Base-by-base conservation (phyloP, 2,113 vertebrate genomes). In the Boleophthalmus pectinirostris region DNA sequence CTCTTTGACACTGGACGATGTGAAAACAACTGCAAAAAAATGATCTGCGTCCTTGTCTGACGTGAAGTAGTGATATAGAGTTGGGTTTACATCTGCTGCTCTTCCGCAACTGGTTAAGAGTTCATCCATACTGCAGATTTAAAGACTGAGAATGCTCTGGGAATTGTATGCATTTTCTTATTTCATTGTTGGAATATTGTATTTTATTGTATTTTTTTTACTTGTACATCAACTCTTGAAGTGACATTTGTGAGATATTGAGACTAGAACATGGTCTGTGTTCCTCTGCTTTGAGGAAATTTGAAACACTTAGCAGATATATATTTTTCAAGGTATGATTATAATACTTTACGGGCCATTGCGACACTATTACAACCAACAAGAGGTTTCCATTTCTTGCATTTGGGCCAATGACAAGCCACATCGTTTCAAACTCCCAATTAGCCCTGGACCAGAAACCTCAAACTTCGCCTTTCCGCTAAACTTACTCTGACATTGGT, bases 351-450 rank as follows among this genome's bases (percentile, higher is more conserved):
- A 12, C 5, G 11, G 53, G 69, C 53, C 69, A 78, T 53, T 71
- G 58, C 45, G 25, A 69, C 54, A 72, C 51, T 0, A 38, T 51
- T 43, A 38, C 20, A 21, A 33, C 13, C 35, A 46, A 61, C 12
- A 43, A 70, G 38, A 49, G 69, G 8, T 65, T 79, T 68, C 68
- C 66, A 72, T 69, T 68, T 29, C 67, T 68, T 73, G 18, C 54
- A 74, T 71, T 66, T 47, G 11, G n/a, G 61, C 67, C 79, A 64
- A 77, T 51, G 66, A 70, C 64, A 66, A 57, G 72, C 69, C 66
- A 70, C 74, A 76, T n/a, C 38, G 12, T 46, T 33, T 35, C 29
- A 76, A 68, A 69, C 58, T 70, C 47, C 56, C 65, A 58, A 58
- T 46, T 73, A 72, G 54, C 21, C 25, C 63, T 18, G 51, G 46